Evolutionary conservation across 2,888 invertebrate species (phyloP), one percentile per base, ranked within the genome.

Genomic region (Ennomos erosarius): DNA sequence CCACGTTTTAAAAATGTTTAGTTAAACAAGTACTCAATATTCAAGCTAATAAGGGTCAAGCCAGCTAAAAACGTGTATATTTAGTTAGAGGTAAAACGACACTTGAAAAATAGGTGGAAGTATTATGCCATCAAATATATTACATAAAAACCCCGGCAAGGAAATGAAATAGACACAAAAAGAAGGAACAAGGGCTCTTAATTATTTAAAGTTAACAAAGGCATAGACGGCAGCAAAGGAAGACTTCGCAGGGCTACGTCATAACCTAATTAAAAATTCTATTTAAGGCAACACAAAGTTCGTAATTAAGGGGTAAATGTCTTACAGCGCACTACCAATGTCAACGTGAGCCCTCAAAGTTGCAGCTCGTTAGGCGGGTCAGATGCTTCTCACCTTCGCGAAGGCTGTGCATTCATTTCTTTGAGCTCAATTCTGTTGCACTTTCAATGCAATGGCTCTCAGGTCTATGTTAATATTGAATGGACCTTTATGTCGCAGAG

Each of bases 351-450:
- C 26, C 65, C 59, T 76, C 69, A 73, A 71, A 76, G 75, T 75
- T 73, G 74, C 73, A 73, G 71, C 80, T 84, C 78, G 79, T 86
- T 84, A 82, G 75, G 62, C 67, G 54, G 68, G 73, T 73, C 72
- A 72, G 67, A 49, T 57, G 68, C 76, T 74, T 78, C 75, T 76
- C 76, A 76, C 74, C 70, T 71, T 66, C 34, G 42, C 44, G 53
- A 40, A 39, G 26, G 26, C 26, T 26, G 6, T 26, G 26, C 26
- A 26, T 26, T 26, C 26, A 26, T 26, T 26, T 26, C 26, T 26
- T 26, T 26, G 26, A 26, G 26, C 6, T 26, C 6, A 6, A 26
- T 26, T 26, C 26, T 6, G 26, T 26, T 26, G 26, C 26, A 6
- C 26, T 26, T 6, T 3, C 26, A 26, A 26, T 26, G 26, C 26